Base-by-base conservation (phyloP, 2,113 vertebrate genomes). In the Ammodytes marinus region DNA sequence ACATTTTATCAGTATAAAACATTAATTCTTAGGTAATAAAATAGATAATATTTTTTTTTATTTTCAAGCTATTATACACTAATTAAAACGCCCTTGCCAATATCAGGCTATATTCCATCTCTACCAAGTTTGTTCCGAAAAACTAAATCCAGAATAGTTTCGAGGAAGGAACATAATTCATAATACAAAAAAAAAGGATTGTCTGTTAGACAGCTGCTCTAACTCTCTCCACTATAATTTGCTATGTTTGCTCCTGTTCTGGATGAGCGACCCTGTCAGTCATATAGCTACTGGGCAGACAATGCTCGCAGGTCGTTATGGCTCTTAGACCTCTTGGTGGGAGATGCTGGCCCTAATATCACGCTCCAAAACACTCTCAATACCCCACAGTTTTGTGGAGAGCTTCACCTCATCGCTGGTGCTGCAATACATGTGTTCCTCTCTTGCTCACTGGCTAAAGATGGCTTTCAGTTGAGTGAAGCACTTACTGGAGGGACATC, bases 341-440 rank as follows among this genome's bases (percentile, higher is more conserved):
- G 80, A 85, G 86, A 60, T 53, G 9, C 59, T 54, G 68, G 79
- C 69, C 73, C 76, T 87, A 91, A 93, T 92, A 89, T 90, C 92
- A 91, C 68, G 85, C 92, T 93, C 85, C 89, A 88, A 74, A 84
- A 79, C 88, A 58, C 86, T 52, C 70, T 78, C 81, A 71, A 81
- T 75, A 74, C 78, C 46, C 81, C 45, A 50, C 80, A 79, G 89
- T 66, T 63, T 74, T 72, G 61, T 73, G 45, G 4, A 68, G 72
- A 80, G 72, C 68, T 50, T 73, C 74, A 58, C 45, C 78, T 85
- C 46, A 42, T 74, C 70, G 74, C 59, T 63, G 2, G 47, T 13
- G 46, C 67, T 86, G 39, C 68, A 39, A 39, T 76, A 77, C 83
- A 82, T 47, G 55, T 74, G 79, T 88, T 83, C 64, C 72, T 77